phyloP scores from a whole-genome alignment of 2,113 vertebrate genomes.

The Climacteris rufus region DNA sequence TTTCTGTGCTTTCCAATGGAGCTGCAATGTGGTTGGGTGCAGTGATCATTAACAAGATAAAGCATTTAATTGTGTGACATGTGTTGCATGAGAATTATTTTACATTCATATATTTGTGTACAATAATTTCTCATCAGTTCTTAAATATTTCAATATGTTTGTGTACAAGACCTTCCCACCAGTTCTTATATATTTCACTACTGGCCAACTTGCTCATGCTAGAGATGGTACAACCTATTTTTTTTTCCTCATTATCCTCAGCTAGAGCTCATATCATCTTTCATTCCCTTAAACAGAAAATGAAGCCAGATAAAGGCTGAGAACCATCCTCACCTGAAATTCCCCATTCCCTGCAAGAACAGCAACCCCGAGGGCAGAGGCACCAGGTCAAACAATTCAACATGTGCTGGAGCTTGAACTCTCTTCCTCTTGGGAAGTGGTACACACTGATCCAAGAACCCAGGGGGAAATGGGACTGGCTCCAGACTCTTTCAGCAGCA shows the following conservation, averaged over 20 bases:
- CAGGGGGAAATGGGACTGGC: not conserved
- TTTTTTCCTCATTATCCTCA: not conserved
- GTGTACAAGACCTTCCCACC: not conserved
- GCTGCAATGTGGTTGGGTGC: not conserved
- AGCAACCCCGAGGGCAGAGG: not conserved
- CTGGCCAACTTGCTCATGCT: not conserved
- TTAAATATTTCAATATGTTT: not conserved
- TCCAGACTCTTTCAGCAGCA: not conserved
- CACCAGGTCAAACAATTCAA: not conserved
- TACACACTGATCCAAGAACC: not conserved
- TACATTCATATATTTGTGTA: not conserved
- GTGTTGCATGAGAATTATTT: not conserved
- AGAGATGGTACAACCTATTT: rapidly evolving
- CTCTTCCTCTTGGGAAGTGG: not conserved
- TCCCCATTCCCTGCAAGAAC: not conserved
- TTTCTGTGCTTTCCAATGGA: not conserved
- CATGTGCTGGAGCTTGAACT: rapidly evolving
- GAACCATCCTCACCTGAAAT: not conserved
- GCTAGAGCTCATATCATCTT: not conserved
- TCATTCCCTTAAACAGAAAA: not conserved
- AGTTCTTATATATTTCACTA: not conserved
- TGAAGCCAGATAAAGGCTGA: not conserved
- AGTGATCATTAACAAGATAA: not conserved
- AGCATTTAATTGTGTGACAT: not conserved
- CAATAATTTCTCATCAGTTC: not conserved